Conservation (phyloP, 2,888 invertebrate genomes). For the Rhodophaea formosa region DNA sequence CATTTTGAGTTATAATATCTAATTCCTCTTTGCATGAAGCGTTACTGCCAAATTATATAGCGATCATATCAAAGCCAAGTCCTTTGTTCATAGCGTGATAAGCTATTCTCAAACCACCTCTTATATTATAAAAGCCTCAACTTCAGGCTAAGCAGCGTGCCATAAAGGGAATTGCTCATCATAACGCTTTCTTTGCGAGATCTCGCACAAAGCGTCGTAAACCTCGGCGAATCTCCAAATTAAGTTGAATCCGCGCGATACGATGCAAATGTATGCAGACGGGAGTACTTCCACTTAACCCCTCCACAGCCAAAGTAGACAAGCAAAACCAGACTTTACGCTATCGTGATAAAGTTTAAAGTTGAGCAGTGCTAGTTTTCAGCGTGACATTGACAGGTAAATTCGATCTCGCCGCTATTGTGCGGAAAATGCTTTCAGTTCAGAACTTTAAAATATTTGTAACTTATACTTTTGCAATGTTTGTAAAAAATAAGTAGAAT, state of each 20-base stretch:
- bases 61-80: background rate
- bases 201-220: conserved; percentile 19
- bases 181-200: conserved; percentile 8
- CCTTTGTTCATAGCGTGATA: background rate
- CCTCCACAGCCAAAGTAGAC: background rate
- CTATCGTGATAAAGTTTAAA: background rate
- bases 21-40: too few species aligned
- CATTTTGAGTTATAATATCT: too few species aligned
- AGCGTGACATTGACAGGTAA: conserved; percentile 19
- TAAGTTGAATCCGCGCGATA: conserved; percentile 27
- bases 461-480: background rate
- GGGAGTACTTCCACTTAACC: conserved; percentile 5
- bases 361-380: background rate
- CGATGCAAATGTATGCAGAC: conserved; percentile 30
- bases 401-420: conserved; percentile 16
- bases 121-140: background rate
- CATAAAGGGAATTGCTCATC: conserved; percentile 4
- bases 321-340: background rate
- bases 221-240: conserved; percentile 29
- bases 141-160: background rate
- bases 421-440: conserved; percentile 11
- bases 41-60: background rate
- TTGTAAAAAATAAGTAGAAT: background rate
- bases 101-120: background rate
- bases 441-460: background rate